Base-by-base conservation (phyloP, 2,888 invertebrate species). In the Drosophila phalerata region DNA sequence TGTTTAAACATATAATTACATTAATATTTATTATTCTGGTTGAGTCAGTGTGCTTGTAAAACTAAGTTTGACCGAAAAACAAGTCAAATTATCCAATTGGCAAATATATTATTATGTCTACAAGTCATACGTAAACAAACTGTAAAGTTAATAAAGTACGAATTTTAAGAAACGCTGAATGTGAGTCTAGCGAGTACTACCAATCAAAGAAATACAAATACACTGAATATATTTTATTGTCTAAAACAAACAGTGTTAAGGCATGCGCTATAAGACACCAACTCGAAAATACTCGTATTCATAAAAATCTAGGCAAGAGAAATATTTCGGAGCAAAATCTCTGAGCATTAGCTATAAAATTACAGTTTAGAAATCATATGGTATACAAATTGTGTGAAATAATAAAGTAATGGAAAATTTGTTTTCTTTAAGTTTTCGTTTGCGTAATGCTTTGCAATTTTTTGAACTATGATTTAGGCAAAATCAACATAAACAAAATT, bases 111-210 rank as follows among this genome's bases (percentile, higher is more conserved):
- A 71, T 61, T 72, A 64, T 77, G 47, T 77, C 58, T 62, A 66
- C 42, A 48, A 73, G 63, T 81, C 69, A 84, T 87, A 84, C 90
- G 89, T 90, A 87, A 89, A 70, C 68, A 76, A 80, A 69, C 80
- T 72, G 73, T 85, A 75, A 88, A 71, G 80, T 89, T 89, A 86
- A 86, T 79, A 79, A 85, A 78, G 77, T 89, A 89, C 88, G 90
- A 88, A 90, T 88, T 88, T 90, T 89, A 90, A 84, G 88, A 79
- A 86, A 89, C 80, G 90, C 88, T 83, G 78, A 89, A 89, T 85
- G 88, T 88, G 90, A 89, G 84, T 88, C 86, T 85, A 89, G 85
- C 77, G 65, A 79, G 76, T 81, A 85, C 77, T 83, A 75, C 48
- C 47, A 55, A 55, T 56, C 8, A 56, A 40, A 28, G n/a, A 34